Percentiles rank a stretch among this genome's conserved stretches.
phyloP scores from a whole-genome alignment of 2,888 invertebrate genomes.

The Cristatella mucedo region DNA sequence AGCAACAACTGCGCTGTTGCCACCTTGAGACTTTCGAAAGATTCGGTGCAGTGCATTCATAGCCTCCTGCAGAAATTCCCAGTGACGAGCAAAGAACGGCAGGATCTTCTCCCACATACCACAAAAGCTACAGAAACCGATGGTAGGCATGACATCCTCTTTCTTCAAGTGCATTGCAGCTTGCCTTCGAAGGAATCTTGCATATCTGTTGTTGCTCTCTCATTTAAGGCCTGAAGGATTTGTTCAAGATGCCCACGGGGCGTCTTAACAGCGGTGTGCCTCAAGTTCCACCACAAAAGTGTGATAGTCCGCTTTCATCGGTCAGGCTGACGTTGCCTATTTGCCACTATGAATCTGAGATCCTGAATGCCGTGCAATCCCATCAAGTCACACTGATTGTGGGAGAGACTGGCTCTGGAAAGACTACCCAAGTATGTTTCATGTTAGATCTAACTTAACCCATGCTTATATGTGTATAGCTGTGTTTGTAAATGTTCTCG shows the following conservation, averaged over 20 bases:
- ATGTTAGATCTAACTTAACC: no score
- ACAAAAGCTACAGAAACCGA: slow-evolving; percentile 49
- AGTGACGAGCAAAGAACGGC: slow-evolving; percentile 52
- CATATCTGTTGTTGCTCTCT: no score
- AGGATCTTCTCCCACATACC: slow-evolving; percentile 52
- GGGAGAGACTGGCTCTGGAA: slow-evolving; percentile 74
- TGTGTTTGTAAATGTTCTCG: no score
- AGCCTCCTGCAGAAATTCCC: slow-evolving; percentile 52
- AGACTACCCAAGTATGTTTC: slow-evolving; percentile 62
- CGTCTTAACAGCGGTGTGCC: slow-evolving; percentile 53
- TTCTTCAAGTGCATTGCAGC: no score
- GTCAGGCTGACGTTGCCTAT: slow-evolving; percentile 53
- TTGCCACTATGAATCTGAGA: slow-evolving; percentile 48
- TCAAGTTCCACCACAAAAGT: slow-evolving; percentile 45
- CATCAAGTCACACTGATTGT: slow-evolving; percentile 50
- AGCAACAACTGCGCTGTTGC: no score
- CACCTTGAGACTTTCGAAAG: no score
- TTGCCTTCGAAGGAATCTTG: no score
- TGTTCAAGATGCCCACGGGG: slow-evolving; percentile 45
- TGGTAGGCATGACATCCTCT: slow-evolving; percentile 37
- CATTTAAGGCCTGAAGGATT: slow-evolving; percentile 17
- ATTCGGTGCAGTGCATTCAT: slow-evolving; percentile 49
- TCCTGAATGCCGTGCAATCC: slow-evolving; percentile 50
- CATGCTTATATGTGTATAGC: no score
- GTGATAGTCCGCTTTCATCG: slow-evolving; percentile 23